phyloP scores from a whole-genome alignment of 2,888 invertebrate species.

The Achlya flavicornis region DNA sequence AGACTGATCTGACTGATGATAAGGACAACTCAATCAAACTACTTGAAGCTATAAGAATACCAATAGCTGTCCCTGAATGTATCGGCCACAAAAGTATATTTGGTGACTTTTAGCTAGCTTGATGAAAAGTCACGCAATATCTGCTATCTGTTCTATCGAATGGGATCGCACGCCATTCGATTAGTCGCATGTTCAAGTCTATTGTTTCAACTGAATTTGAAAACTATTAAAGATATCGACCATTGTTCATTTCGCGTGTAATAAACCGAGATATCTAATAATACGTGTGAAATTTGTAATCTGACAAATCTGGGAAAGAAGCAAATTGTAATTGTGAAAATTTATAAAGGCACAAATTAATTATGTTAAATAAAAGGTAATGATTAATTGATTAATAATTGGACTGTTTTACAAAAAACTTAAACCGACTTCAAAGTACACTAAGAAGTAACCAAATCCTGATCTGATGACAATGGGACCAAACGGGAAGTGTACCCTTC shows the following conservation, averaged over 20 bases:
- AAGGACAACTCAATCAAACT: neutral
- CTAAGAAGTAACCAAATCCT: no score
- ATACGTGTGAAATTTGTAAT: neutral
- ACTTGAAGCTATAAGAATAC: neutral
- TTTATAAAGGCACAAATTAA: no score
- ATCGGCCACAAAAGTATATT: constrained; percentile 1
- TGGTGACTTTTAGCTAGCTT: constrained; percentile 1
- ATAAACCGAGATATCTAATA: no score
- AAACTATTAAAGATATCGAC: neutral
- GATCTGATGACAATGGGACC: no score
- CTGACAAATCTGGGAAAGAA: neutral
- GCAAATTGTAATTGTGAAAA: neutral
- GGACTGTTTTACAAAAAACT: no score
- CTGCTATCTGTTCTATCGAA: constrained; percentile 6
- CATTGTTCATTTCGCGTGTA: neutral
- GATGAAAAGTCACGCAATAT: constrained; percentile 11
- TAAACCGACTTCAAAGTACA: no score
- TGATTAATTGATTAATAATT: no score
- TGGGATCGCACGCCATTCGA: constrained; percentile 8
- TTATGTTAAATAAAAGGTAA: neutral
- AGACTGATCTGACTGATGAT: neutral
- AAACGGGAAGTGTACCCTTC: no score
- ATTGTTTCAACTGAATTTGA: neutral
- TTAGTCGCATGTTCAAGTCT: neutral
- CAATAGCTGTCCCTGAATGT: neutral